phyloP scores from a whole-genome alignment of 2,888 invertebrate species.

The Dorcus hopei region DNA sequence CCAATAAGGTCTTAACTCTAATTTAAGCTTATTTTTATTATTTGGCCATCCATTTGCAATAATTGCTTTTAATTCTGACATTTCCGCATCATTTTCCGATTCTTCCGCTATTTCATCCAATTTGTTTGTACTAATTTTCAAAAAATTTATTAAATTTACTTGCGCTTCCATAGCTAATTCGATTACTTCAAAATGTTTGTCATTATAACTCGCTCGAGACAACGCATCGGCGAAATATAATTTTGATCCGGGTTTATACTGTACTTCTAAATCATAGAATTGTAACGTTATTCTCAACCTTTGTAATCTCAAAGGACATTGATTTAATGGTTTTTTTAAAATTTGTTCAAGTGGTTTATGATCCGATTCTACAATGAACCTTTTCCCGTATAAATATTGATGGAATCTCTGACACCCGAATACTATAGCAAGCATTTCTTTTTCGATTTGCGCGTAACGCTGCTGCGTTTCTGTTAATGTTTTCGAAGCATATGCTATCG shows the following conservation, averaged over 20 bases:
- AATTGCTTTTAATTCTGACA: neutral
- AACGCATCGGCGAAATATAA: too few relatives aligned
- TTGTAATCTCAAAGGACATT: too few relatives aligned
- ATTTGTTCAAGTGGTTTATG: conserved; percentile 13
- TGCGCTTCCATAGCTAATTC: too few relatives aligned
- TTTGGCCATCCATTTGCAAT: conserved; percentile 13
- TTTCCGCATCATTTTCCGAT: neutral
- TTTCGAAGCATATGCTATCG: conserved; percentile 32
- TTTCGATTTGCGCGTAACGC: conserved; percentile 32
- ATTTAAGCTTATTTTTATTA: conserved; percentile 3
- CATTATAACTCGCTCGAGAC: neutral
- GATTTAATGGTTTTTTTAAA: too few relatives aligned
- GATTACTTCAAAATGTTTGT: too few relatives aligned
- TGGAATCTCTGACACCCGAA: too few relatives aligned
- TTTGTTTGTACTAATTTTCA: neutral
- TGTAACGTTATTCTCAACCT: too few relatives aligned
- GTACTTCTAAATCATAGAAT: too few relatives aligned
- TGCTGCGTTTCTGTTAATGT: conserved; percentile 28
- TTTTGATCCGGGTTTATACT: too few relatives aligned
- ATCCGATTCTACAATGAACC: too few relatives aligned
- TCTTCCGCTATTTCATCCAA: neutral
- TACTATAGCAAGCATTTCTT: conserved; percentile 16
- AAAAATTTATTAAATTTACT: too few relatives aligned
- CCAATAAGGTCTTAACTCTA: conserved; percentile 16
- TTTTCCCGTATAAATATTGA: too few relatives aligned